phyloP scores from a whole-genome alignment of 2,113 vertebrate species.

The Campylomormyrus numenius region DNA sequence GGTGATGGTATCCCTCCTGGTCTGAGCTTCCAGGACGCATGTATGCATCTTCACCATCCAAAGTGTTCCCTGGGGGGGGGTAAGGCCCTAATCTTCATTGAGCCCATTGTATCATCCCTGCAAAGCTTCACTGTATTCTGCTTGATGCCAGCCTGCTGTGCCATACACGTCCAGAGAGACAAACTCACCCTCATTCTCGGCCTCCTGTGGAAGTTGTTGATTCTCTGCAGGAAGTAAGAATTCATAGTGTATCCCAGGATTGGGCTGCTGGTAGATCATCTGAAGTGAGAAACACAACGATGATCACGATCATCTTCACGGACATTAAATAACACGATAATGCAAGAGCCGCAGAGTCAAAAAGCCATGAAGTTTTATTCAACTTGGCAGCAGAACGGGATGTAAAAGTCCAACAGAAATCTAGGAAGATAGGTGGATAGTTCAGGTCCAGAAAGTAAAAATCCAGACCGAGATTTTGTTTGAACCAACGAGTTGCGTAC shows the following conservation, averaged over 20 bases:
- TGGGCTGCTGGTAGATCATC: slow-evolving; percentile 97
- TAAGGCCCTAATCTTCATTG: neutral
- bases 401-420: neutral
- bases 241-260: slow-evolving; percentile 90
- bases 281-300: slow-evolving; percentile 43
- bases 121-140: neutral
- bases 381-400: neutral
- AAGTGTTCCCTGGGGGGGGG: slow-evolving; percentile 63
- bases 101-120: slow-evolving; percentile 42
- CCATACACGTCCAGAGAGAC: neutral
- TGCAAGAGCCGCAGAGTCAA: neutral
- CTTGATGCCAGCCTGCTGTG: neutral
- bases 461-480: neutral
- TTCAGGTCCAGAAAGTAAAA: neutral
- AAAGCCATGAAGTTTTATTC: neutral
- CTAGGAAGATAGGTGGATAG: neutral
- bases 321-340: neutral
- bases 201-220: slow-evolving; percentile 61
- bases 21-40: slow-evolving; percentile 30
- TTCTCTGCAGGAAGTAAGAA: slow-evolving; percentile 77
- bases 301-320: neutral
- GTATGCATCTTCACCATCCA: slow-evolving; percentile 60
- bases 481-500: neutral
- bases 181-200: slow-evolving; percentile 68
- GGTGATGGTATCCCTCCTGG: slow-evolving; percentile 43